Base-by-base conservation (phyloP, 2,888 invertebrate genomes). In the Scaptomyza tumidula region DNA sequence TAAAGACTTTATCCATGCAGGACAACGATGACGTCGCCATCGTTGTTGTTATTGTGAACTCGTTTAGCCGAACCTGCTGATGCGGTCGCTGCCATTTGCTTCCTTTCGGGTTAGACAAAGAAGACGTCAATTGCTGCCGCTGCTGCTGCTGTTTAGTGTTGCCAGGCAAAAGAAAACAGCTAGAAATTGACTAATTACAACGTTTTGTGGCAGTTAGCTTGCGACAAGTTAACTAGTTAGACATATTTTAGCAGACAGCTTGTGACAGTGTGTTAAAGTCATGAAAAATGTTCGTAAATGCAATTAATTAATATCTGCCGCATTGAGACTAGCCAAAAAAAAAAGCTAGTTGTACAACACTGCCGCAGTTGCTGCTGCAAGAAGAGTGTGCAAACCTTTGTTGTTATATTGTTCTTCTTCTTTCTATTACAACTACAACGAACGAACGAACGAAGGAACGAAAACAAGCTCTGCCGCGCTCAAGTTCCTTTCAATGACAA, bases 1-100 rank as follows among this genome's bases (percentile, higher is more conserved):
- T 90, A 90, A 90, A 90, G 91, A 90, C 90, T 86, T 75, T 82
- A 61, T 61, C 59, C 77, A 76, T 63, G 74, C 81, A 85, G 89
- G 88, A 89, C 83, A 78, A 78, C 61, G 64, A 69, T 66, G 77
- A 61, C 64, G 56, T 57, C 53, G 50, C 44, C 44, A 29, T 29
- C 55, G 37, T 57, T 43, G 41, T 52, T 55, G 49, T 19, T 19
- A 2, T 19, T 19, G 19, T 19, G 87, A 81, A 81, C 85, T 83
- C 82, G 82, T 86, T 86, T 77, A n/a, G 45, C 65, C 73, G 73
- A 83, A 86, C 86, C 84, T 84, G 73, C 71, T n/a, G n/a, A n/a
- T n/a, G n/a, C n/a, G n/a, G n/a, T n/a, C 82, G 85, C 71, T 85
- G 58, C 50, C 58, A 56, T 56, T 55, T 45, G 53, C 35, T 35